phyloP scores from a whole-genome alignment of 2,797 vertebrate genomes.

The Xenopus petersii region DNA sequence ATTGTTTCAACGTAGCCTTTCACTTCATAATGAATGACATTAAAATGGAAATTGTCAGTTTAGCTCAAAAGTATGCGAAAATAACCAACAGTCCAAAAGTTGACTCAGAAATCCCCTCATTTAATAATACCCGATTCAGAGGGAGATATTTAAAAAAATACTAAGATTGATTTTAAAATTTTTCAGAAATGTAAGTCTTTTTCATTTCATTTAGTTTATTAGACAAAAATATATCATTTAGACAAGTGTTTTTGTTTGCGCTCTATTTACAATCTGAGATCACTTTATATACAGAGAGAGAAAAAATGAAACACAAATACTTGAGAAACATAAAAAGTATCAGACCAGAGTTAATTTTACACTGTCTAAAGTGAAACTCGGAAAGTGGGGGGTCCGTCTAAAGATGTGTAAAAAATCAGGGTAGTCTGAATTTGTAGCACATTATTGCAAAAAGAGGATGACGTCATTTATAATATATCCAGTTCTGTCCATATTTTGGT shows the following conservation, averaged over 20 bases:
- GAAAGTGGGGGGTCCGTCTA: slow-evolving; percentile 68
- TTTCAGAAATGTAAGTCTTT: slow-evolving; percentile 19
- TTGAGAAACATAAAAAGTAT: slow-evolving; percentile 72
- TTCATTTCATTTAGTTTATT: slow-evolving; percentile 98
- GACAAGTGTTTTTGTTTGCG: slow-evolving; percentile 89
- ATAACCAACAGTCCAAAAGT: background rate
- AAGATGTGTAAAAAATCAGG: slow-evolving; percentile 59
- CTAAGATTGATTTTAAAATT: background rate
- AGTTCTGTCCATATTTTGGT: slow-evolving; percentile 55
- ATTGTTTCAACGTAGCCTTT: slow-evolving; percentile 42
- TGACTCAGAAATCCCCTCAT: slow-evolving; percentile 10
- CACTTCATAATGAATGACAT: slow-evolving; percentile 45
- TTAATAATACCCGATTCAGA: background rate
- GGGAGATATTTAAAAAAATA: background rate
- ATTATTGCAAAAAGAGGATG: slow-evolving; percentile 77
- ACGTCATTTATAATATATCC: slow-evolving; percentile 67
- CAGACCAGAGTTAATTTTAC: slow-evolving; percentile 69
- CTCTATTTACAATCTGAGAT: slow-evolving; percentile 96
- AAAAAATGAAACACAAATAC: slow-evolving; percentile 68
- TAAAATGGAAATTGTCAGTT: slow-evolving; percentile 47
- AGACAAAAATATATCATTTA: slow-evolving; percentile 99
- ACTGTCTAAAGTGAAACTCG: slow-evolving; percentile 74
- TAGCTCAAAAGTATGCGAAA: slow-evolving; percentile 12
- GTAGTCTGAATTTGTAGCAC: slow-evolving; percentile 73
- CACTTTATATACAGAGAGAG: slow-evolving; percentile 82